phyloP scores from a whole-genome alignment of 2,113 vertebrate species.

The Pomatorhinus ruficollis region DNA sequence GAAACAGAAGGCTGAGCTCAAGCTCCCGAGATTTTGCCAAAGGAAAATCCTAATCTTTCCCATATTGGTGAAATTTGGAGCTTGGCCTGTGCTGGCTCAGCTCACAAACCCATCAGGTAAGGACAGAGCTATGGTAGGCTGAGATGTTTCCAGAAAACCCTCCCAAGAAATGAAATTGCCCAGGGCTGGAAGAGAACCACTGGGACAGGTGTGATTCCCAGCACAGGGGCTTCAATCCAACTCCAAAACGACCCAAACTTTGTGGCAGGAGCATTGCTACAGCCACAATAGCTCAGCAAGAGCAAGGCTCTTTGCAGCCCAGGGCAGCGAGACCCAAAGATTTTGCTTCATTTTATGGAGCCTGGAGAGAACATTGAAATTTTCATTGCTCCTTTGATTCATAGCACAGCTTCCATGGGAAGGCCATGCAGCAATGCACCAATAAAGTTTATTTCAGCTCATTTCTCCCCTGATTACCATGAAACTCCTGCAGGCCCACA shows the following conservation, averaged over 20 bases:
- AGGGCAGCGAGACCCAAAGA: fast-evolving
- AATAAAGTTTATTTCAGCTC: background rate
- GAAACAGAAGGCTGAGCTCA: background rate
- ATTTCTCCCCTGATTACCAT: background rate
- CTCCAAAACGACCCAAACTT: background rate
- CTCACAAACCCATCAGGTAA: fast-evolving
- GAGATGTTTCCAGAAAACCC: background rate
- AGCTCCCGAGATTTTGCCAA: background rate
- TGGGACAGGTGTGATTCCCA: fast-evolving
- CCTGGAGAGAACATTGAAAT: background rate
- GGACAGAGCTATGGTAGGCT: background rate
- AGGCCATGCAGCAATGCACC: background rate
- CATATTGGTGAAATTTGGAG: background rate
- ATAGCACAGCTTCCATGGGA: background rate
- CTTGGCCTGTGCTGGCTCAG: background rate
- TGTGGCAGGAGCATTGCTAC: background rate
- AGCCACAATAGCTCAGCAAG: background rate
- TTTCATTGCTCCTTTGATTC: constrained; percentile 30
- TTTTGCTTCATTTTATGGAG: background rate
- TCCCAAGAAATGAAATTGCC: background rate
- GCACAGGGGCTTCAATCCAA: background rate
- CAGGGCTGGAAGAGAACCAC: background rate
- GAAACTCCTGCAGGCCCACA: background rate
- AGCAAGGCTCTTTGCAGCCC: background rate
- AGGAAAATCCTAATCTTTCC: background rate